Base-by-base conservation (phyloP, 1,140 invertebrate genomes). In the Hypsibius dujardini region DNA sequence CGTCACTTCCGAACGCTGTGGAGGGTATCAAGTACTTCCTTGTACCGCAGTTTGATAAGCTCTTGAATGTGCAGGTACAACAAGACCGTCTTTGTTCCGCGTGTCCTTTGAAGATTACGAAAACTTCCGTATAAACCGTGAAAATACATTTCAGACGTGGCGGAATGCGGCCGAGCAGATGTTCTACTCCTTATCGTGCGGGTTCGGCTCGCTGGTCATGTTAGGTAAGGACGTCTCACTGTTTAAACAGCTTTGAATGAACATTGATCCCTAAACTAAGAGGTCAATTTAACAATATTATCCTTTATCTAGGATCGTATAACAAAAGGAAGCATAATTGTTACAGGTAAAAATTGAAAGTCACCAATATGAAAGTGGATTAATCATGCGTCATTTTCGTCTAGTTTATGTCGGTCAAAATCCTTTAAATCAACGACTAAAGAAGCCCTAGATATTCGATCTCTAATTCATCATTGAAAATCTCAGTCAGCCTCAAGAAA, bases 171-270 rank as follows among this genome's bases (percentile, higher is more conserved):
- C 81, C 1, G 79, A 77, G 15, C 82, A 83, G 72, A 80, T 82
- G 75, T 83, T 83, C 74, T 83, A 80, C 73, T 82, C 81, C 1
- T 74, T 84, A 3, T 77, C 76, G 2, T 79, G 82, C 14, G 81
- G 80, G 2, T 81, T 81, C 75, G 83, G 83, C 42, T 80, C 80
- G 42, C 74, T 84, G 12, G 79, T 84, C 60, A 83, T 82, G 77
- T 81, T 82, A 71, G 76, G 78, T 12, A 80, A 77, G 59, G n/a
- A n/a, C n/a, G n/a, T n/a, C n/a, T n/a, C n/a, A n/a, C n/a, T n/a
- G n/a, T n/a, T n/a, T n/a, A n/a, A n/a, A n/a, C n/a, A n/a, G n/a
- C n/a, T n/a, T n/a, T n/a, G n/a, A n/a, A n/a, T n/a, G n/a, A 84
- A 83, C 74, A 83, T 83, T 73, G 75, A 77, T 28, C 81, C 79